phyloP scores from a whole-genome alignment of 2,888 invertebrate species.

The Cepaea hortensis region DNA sequence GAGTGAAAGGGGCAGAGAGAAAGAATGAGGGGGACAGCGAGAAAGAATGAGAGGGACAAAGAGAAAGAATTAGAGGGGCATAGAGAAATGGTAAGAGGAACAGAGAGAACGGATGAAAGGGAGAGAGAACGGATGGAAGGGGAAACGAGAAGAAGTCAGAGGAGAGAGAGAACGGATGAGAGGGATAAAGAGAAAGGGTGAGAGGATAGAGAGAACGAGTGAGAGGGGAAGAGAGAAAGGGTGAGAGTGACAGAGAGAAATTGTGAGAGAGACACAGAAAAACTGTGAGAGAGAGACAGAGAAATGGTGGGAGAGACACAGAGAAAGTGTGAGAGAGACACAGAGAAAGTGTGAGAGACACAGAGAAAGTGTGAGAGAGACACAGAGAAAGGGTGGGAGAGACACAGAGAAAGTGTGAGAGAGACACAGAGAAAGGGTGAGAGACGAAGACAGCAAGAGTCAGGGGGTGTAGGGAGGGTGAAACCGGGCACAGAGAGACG shows the following conservation, averaged over 20 bases:
- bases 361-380: constrained; percentile 2
- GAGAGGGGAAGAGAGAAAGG: too few relatives aligned
- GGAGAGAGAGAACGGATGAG: background rate
- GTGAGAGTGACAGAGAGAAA: too few relatives aligned
- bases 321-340: too few relatives aligned
- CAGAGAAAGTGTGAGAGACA: background rate
- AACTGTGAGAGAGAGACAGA: constrained; percentile 2
- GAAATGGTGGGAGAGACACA: background rate
- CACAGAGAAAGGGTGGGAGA: background rate
- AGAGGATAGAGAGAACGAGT: constrained; percentile 1
- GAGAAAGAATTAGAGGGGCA: background rate
- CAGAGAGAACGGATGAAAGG: background rate
- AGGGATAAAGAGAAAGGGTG: background rate
- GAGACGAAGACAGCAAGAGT: too few relatives aligned
- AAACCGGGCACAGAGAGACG: too few relatives aligned
- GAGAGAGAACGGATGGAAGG: background rate
- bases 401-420: too few relatives aligned
- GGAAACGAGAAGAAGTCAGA: background rate
- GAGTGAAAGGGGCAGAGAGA: background rate
- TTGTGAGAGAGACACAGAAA: background rate
- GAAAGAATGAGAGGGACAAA: background rate
- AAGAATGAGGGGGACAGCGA: background rate
- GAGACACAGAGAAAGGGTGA: too few relatives aligned
- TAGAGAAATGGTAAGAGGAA: background rate
- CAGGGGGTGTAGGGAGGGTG: too few relatives aligned